A percentile compares a stretch with the other conserved stretches of the same genome.
Conservation (phyloP, 2,888 invertebrate genomes). For the Epinotia nisella region DNA sequence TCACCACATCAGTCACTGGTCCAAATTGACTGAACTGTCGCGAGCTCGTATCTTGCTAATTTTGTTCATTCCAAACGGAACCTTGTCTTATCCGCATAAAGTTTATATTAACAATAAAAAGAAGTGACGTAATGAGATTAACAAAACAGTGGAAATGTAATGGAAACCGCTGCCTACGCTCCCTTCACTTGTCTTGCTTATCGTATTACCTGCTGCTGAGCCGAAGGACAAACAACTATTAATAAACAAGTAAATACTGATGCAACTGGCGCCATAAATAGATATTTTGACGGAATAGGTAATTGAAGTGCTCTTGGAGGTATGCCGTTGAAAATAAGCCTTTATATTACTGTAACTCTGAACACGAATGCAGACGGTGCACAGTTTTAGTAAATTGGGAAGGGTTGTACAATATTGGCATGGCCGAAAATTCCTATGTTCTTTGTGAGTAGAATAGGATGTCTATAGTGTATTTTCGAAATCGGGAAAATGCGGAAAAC, state of each 20-base stretch:
- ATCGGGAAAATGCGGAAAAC: too few species aligned
- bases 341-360: conserved; percentile 7
- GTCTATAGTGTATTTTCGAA: too few species aligned
- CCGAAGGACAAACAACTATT: conserved; percentile 51
- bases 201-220: conserved; percentile 49
- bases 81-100: background rate
- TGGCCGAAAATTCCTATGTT: too few species aligned
- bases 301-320: conserved; percentile 20
- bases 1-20: conserved; percentile 35
- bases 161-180: conserved; percentile 54
- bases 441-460: too few species aligned
- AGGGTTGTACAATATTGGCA: too few species aligned
- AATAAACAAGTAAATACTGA: conserved; percentile 43
- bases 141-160: conserved; percentile 23
- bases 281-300: conserved; percentile 25
- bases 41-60: background rate
- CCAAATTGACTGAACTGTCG: conserved; percentile 6
- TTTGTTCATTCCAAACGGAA: background rate
- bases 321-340: conserved; percentile 8
- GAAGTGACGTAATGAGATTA: conserved; percentile 2
- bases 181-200: conserved; percentile 55
- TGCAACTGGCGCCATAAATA: conserved; percentile 38
- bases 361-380: too few species aligned
- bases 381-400: too few species aligned
- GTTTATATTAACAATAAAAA: background rate